These are phyloP conservation scores for Tachystola acroxantha DNA, from an alignment of 2,888 invertebrate species.

Conservation along the genomic window DNA sequence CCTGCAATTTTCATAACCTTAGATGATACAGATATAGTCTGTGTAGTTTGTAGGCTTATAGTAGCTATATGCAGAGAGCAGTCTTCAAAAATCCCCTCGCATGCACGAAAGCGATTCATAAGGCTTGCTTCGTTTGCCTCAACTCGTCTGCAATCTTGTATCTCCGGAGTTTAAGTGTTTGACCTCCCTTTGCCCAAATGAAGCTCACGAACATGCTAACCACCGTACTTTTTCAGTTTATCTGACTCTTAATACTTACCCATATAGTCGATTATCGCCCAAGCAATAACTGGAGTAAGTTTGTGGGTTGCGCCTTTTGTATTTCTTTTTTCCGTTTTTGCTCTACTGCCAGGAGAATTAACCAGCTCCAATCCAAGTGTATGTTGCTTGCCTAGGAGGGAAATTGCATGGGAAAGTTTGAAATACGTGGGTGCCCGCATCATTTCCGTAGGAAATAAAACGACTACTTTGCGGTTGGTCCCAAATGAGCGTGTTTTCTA, in stretches of 20 bases:
- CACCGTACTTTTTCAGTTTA: constrained; percentile 33
- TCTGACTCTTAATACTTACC: constrained; percentile 31
- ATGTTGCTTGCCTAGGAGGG: constrained; percentile 43
- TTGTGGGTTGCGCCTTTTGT: constrained; percentile 56
- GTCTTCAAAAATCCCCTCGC: constrained; percentile 50
- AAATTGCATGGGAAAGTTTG: constrained; percentile 22
- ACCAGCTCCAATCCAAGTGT: constrained; percentile 59
- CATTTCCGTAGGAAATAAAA: not conserved
- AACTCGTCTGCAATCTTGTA: constrained; percentile 70
- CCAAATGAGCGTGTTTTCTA: not conserved
- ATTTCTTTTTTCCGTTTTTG: constrained; percentile 64
- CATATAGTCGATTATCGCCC: constrained; percentile 34
- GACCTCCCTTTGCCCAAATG: constrained; percentile 69
- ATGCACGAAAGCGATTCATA: constrained; percentile 62
- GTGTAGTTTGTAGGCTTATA: too few relatives aligned
- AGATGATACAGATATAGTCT: too few relatives aligned
- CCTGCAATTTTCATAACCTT: too few relatives aligned
- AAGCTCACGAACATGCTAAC: constrained; percentile 57
- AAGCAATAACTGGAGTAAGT: constrained; percentile 25
- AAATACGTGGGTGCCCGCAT: constrained; percentile 1
- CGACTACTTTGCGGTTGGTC: not conserved
- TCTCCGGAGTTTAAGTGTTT: constrained; percentile 70
- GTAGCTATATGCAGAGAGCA: too few relatives aligned
- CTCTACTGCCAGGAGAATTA: constrained; percentile 53
- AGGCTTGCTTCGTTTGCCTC: constrained; percentile 66